Evolutionary conservation across 2,113 vertebrate species (phyloP).

Genomic region (Dicrurus megarhynchus): DNA sequence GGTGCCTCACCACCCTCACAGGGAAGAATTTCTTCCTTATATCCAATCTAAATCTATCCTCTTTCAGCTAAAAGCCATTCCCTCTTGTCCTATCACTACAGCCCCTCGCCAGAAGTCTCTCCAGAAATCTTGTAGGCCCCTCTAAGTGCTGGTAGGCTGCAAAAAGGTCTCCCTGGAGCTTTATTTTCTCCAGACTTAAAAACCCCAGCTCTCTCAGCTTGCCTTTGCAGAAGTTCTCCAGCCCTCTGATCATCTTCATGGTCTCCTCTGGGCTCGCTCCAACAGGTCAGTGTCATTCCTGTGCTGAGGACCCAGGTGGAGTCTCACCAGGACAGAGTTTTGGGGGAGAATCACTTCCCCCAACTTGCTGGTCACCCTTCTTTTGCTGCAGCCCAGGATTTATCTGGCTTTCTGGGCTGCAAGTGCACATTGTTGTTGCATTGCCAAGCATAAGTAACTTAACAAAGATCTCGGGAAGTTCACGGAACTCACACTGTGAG

Average conservation of each 20-base stretch:
- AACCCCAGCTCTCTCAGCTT: background rate
- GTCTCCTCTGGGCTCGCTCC: background rate
- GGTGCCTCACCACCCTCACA: background rate
- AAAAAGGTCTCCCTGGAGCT: background rate
- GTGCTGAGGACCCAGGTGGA: background rate
- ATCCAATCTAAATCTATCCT: background rate
- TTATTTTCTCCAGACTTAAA: background rate
- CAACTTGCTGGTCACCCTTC: background rate
- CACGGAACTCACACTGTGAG: background rate
- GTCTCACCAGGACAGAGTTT: background rate
- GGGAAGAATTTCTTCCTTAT: background rate
- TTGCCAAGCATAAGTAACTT: background rate
- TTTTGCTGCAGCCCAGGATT: background rate
- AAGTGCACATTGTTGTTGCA: background rate
- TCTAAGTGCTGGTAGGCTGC: background rate
- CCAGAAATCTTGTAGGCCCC: background rate
- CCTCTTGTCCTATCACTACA: background rate
- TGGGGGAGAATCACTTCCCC: background rate
- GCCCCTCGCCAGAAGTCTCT: background rate
- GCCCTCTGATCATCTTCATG: background rate
- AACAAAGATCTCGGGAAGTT: background rate
- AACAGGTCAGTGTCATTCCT: background rate
- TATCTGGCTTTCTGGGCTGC: background rate
- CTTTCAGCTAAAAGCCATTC: background rate
- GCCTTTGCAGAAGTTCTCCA: background rate